Evolutionary conservation across 2,113 vertebrate genomes (phyloP), one percentile per base, ranked within the genome.

Genomic region (Chaenocephalus aceratus): DNA sequence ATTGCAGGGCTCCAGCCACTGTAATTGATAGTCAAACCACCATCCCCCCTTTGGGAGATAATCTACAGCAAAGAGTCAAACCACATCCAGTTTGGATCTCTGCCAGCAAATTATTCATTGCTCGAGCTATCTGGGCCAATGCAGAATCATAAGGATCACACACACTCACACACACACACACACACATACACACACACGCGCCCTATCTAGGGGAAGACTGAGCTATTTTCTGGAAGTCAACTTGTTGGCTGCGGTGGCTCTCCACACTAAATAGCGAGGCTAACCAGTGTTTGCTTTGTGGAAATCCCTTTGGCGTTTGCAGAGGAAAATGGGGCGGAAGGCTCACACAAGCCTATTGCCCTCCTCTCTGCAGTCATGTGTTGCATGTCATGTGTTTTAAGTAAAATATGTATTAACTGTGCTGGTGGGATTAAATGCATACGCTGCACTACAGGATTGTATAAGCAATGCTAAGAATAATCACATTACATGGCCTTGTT

Each of bases 241-340:
- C 94, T 91, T 92, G 90, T 91, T 87, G 92, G 92, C 88, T 92
- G 84, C 75, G 86, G 91, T 84, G 91, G 88, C 86, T 93, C 85
- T 91, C 92, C 92, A 78, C 93, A 93, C 87, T 87, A 93, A 91
- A 93, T 89, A 91, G 92, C 85, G 85, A 91, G 91, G 92, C 90
- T 93, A 94, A 94, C 93, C 92, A 92, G 87, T 95, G 94, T 94
- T 95, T 95, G 92, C 92, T 95, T 95, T 94, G 91, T 93, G 90
- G 93, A 92, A 94, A 94, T 93, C 92, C 93, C 92, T 90, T 82
- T 82, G 89, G 89, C 87, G 75, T 94, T 92, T 89, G 83, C 80
- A 79, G 83, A 87, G 90, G 83, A 86, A 89, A 92, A 92, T 63
- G 76, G 87, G 89, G 86, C 21, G 77, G 58, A 92, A 75, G 86